Conservation (phyloP, 1,140 invertebrate species). For the Ceratosolen fusciceps region DNA sequence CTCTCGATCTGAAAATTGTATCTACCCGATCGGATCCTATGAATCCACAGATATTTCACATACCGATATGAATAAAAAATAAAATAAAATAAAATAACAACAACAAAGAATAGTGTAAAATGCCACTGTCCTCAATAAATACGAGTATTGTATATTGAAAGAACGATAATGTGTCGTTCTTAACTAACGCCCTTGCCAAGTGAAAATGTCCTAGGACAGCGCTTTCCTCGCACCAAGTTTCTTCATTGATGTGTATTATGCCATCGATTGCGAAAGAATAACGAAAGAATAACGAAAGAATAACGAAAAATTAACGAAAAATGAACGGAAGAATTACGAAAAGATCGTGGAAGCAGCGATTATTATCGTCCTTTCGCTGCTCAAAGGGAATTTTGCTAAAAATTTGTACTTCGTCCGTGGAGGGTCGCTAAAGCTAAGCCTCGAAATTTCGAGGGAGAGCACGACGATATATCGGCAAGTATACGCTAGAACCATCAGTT, state of each 20-base stretch:
- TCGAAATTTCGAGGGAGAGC: conserved; percentile 35
- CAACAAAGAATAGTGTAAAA: neutral
- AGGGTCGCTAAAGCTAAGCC: neutral
- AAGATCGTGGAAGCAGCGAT: neutral
- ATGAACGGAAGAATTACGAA: too few species aligned
- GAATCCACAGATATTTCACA: neutral
- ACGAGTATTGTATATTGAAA: conserved; percentile 23
- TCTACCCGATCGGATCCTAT: too few species aligned
- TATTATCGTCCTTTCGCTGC: neutral
- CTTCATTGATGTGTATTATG: neutral
- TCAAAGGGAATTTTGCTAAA: neutral
- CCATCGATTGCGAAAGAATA: too few species aligned
- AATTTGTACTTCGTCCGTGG: neutral
- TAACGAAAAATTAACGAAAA: too few species aligned
- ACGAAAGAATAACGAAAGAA: too few species aligned
- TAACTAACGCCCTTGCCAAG: neutral
- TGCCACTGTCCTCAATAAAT: neutral
- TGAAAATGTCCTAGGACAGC: neutral
- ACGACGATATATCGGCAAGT: conserved; percentile 40
- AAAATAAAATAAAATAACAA: too few species aligned
- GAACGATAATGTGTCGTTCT: neutral
- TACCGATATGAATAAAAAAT: neutral
- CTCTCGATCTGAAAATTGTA: conserved; percentile 23
- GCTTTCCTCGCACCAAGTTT: neutral
- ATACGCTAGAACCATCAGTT: conserved; percentile 68